A percentile compares a stretch with the other conserved stretches of the same genome.
These are phyloP conservation scores for Drosophila mercatorum DNA, from an alignment of 2,888 invertebrate species.

Conservation along the genomic window DNA sequence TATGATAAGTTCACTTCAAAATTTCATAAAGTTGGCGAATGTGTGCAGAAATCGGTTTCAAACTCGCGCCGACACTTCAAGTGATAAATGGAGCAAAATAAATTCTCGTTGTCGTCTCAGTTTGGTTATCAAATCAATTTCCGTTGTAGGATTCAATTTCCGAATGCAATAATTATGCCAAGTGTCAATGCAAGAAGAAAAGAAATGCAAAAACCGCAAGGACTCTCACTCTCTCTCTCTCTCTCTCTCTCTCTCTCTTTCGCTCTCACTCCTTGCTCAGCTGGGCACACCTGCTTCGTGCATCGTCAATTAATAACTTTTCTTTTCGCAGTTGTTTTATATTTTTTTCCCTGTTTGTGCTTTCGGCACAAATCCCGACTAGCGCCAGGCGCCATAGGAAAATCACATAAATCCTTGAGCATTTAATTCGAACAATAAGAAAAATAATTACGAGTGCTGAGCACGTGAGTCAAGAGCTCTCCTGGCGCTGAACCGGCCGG, in stretches of 20 bases:
- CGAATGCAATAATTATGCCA: conserved; percentile 84
- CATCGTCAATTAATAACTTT: conserved; percentile 71
- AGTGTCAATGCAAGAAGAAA: conserved; percentile 67
- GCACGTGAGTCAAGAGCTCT: conserved; percentile 80
- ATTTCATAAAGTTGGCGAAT: conserved; percentile 6
- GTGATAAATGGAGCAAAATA: conserved; percentile 45
- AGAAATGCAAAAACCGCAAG: conserved; percentile 37
- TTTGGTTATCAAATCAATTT: conserved; percentile 82
- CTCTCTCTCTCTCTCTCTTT: background rate
- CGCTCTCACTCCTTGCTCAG: background rate
- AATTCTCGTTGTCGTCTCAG: conserved; percentile 41
- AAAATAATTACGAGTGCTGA: conserved; percentile 81
- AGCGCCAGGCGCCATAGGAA: conserved; percentile 37
- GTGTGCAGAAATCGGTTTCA: conserved; percentile 18
- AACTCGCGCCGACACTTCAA: conserved; percentile 18
- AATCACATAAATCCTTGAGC: conserved; percentile 76
- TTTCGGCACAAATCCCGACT: conserved; percentile 64
- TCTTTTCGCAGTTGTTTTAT: conserved; percentile 5
- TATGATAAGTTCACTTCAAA: background rate
- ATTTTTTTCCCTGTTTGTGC: conserved; percentile 3
- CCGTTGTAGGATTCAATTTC: conserved; percentile 83
- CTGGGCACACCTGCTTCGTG: conserved; percentile 35
- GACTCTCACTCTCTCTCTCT: background rate
- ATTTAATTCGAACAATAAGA: conserved; percentile 80
- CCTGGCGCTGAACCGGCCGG: conserved; percentile 25